Conservation (phyloP, 2,797 vertebrate species). For the Crax fasciolata region DNA sequence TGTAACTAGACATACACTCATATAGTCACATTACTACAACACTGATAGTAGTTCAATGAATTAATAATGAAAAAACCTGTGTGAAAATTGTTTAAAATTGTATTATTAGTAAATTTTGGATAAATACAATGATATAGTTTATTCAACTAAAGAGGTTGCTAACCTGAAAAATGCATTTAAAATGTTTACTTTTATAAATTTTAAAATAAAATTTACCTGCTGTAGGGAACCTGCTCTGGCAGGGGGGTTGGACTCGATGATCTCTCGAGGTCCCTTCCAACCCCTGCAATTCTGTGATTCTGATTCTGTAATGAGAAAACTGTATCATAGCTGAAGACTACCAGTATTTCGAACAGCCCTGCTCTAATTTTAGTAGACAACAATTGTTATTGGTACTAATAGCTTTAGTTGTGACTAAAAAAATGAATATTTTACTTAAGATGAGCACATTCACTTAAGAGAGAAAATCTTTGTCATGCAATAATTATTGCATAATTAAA, state of each 20-base stretch:
- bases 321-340: neutral
- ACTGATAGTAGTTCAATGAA: neutral
- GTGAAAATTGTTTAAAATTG: neutral
- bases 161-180: slow-evolving; percentile 16
- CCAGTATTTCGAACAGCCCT: neutral
- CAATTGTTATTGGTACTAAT: neutral
- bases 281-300: no score
- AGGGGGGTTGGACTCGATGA: no score
- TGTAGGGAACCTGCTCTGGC: no score
- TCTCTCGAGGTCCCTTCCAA: no score
- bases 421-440: neutral
- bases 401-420: slow-evolving; percentile 37
- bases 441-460: neutral
- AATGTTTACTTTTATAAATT: slow-evolving; percentile 14
- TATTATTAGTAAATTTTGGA: neutral
- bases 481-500: neutral
- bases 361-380: slow-evolving; percentile 1
- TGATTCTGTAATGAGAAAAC: slow-evolving; percentile 3
- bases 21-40: neutral
- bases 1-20: neutral
- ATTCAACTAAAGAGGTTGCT: neutral
- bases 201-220: neutral
- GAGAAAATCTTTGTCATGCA: neutral
- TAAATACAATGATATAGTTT: neutral
- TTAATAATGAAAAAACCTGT: neutral